These are phyloP conservation scores for Hedya salicella DNA, from an alignment of 2,888 invertebrate species.

Conservation along the genomic window DNA sequence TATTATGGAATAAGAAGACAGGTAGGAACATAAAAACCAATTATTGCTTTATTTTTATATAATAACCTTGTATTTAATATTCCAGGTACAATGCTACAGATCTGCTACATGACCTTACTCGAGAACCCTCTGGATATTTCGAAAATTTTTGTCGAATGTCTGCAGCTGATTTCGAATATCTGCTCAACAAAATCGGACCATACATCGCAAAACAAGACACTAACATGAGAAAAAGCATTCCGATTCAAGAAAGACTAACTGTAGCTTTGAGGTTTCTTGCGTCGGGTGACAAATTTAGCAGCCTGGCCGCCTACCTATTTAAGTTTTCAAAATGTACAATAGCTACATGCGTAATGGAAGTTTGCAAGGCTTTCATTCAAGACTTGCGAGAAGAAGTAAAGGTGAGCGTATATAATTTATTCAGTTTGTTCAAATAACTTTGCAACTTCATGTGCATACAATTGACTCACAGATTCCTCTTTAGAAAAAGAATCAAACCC, in stretches of 20 bases:
- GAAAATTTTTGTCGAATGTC: slow-evolving; percentile 38
- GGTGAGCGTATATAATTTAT: slow-evolving; percentile 40
- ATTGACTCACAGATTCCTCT: slow-evolving; percentile 39
- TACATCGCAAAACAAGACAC: slow-evolving; percentile 34
- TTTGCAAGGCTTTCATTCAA: slow-evolving; percentile 38
- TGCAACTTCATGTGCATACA: slow-evolving; percentile 38
- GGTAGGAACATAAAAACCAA: slow-evolving; percentile 37
- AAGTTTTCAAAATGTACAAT: slow-evolving; percentile 40
- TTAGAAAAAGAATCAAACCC: slow-evolving; percentile 40
- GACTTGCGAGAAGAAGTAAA: slow-evolving; percentile 36
- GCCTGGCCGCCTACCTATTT: slow-evolving; percentile 38
- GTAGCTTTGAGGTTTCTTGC: slow-evolving; percentile 40
- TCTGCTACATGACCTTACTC: slow-evolving; percentile 34
- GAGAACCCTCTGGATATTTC: slow-evolving; percentile 38
- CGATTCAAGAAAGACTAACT: slow-evolving; percentile 40
- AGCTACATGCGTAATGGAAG: slow-evolving; percentile 38
- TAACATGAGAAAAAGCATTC: slow-evolving; percentile 41
- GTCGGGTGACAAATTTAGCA: slow-evolving; percentile 39
- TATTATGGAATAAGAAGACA: slow-evolving; percentile 35
- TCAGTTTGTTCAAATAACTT: slow-evolving; percentile 36
- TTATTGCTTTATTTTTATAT: slow-evolving; percentile 22
- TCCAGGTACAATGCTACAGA: slow-evolving; percentile 40
- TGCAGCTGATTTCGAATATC: slow-evolving; percentile 33
- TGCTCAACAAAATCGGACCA: slow-evolving; percentile 36
- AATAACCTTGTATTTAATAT: slow-evolving; percentile 31